These are phyloP conservation scores for Drosophila melanica DNA, from an alignment of 1,140 invertebrate species.

Conservation along the genomic window DNA sequence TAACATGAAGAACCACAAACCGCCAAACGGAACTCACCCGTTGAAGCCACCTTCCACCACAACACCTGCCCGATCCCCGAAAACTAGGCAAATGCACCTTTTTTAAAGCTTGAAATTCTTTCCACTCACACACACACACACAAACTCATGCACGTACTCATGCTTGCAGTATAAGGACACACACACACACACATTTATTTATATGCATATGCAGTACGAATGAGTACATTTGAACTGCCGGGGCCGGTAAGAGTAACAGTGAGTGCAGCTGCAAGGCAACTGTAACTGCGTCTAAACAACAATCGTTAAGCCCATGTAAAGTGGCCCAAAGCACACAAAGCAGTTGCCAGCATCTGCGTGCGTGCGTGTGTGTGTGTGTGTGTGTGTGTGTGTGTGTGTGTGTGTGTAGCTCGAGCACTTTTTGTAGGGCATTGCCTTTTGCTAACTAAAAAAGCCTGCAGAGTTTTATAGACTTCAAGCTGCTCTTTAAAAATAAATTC, in stretches of 20 bases:
- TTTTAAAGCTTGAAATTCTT: conserved; percentile 45
- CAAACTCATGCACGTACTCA: conserved; percentile 4
- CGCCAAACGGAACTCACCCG: not conserved
- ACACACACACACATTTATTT: not conserved
- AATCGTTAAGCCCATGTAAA: conserved; percentile 72
- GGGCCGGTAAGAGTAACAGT: conserved; percentile 17
- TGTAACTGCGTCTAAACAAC: conserved; percentile 75
- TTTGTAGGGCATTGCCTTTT: conserved; percentile 38
- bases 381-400: conserved; percentile 5
- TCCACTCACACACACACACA: conserved; percentile 18
- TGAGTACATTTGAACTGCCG: conserved; percentile 39
- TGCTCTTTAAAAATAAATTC: not conserved
- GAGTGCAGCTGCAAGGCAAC: conserved; percentile 53
- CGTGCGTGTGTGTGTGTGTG: conserved; percentile 2
- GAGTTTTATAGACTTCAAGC: not conserved
- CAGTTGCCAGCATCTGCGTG: conserved; percentile 4
- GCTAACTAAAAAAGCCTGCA: not conserved
- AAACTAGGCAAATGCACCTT: conserved; percentile 69
- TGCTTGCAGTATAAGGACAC: not conserved
- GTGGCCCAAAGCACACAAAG: conserved; percentile 59
- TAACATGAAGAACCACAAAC: conserved; percentile 4
- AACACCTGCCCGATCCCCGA: conserved; percentile 4
- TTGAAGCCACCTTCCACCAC: not conserved
- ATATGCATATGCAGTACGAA: not conserved
- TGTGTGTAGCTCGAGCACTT: conserved; percentile 21